phyloP scores from a whole-genome alignment of 1,140 invertebrate genomes.

The Listronotus oregonensis region DNA sequence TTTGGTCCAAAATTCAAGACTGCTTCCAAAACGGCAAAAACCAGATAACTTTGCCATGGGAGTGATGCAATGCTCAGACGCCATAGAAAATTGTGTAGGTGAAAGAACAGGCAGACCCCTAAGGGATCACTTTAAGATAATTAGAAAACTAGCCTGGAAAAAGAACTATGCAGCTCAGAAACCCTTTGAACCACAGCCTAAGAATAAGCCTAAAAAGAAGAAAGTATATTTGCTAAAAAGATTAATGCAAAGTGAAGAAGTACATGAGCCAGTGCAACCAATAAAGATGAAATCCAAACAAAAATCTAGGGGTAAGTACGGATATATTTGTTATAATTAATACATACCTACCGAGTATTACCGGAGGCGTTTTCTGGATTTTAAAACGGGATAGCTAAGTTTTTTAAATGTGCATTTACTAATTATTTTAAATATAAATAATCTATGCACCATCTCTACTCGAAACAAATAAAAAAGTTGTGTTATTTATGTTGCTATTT shows the following conservation, averaged over 20 bases:
- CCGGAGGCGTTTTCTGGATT: too few species aligned
- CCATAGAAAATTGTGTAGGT: constrained; percentile 48
- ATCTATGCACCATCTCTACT: too few species aligned
- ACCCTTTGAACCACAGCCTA: constrained; percentile 58
- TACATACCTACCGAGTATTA: too few species aligned
- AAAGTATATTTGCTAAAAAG: not conserved
- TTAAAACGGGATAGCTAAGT: too few species aligned
- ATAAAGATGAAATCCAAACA: constrained; percentile 9
- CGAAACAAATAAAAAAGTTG: too few species aligned
- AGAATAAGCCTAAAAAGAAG: constrained; percentile 49
- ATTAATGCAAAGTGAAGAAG: not conserved
- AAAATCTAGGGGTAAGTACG: too few species aligned
- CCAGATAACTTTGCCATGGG: constrained; percentile 62
- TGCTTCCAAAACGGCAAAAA: constrained; percentile 55
- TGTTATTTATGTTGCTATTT: too few species aligned
- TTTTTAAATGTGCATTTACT: too few species aligned
- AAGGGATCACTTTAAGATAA: constrained; percentile 54
- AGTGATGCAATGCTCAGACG: constrained; percentile 54
- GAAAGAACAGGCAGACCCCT: constrained; percentile 48
- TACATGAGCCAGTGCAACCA: constrained; percentile 17
- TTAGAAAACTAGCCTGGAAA: constrained; percentile 52
- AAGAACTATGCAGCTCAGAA: constrained; percentile 52
- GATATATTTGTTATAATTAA: too few species aligned
- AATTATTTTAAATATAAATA: too few species aligned
- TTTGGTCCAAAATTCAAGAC: constrained; percentile 42